These are phyloP conservation scores for Micoletzkya japonica DNA, from an alignment of 2,888 invertebrate genomes.

Conservation along the genomic window DNA sequence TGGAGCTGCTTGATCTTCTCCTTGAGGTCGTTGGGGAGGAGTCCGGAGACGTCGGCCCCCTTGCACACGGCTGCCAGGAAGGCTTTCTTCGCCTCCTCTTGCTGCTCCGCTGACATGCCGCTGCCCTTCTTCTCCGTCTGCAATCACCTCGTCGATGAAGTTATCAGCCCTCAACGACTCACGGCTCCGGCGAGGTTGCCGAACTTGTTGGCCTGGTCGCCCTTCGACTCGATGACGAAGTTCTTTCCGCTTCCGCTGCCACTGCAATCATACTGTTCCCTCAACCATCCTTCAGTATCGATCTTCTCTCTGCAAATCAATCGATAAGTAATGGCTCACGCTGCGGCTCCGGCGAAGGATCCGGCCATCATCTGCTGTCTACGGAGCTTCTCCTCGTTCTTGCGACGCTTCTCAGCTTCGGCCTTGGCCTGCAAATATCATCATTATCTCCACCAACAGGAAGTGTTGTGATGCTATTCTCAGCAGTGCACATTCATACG, in stretches of 20 bases:
- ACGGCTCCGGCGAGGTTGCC: conserved; percentile 45
- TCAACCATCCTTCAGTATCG: background rate
- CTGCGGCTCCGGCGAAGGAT: conserved; percentile 55
- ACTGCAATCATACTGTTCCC: background rate
- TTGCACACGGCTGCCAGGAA: conserved; percentile 58
- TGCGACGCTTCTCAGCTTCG: conserved; percentile 60
- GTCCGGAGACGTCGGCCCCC: conserved; percentile 54
- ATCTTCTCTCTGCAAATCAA: background rate
- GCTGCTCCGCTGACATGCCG: conserved; percentile 52
- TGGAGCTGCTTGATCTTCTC: conserved; percentile 62
- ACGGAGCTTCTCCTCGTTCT: conserved; percentile 64
- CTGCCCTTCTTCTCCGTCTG: conserved; percentile 14
- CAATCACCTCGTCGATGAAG: background rate
- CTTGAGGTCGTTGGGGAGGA: conserved; percentile 62
- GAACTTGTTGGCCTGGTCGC: conserved; percentile 51
- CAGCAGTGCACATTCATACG: no score
- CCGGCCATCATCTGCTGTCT: conserved; percentile 64
- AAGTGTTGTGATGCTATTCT: no score
- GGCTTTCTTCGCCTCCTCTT: conserved; percentile 55
- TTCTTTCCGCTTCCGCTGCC: conserved; percentile 54
- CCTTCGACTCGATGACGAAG: conserved; percentile 54
- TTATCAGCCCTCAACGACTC: background rate
- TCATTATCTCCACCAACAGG: background rate
- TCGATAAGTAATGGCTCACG: conserved; percentile 17
- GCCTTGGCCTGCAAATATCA: conserved; percentile 26